phyloP scores from a whole-genome alignment of 2,113 vertebrate genomes.

The Vulpes ferrilata region DNA sequence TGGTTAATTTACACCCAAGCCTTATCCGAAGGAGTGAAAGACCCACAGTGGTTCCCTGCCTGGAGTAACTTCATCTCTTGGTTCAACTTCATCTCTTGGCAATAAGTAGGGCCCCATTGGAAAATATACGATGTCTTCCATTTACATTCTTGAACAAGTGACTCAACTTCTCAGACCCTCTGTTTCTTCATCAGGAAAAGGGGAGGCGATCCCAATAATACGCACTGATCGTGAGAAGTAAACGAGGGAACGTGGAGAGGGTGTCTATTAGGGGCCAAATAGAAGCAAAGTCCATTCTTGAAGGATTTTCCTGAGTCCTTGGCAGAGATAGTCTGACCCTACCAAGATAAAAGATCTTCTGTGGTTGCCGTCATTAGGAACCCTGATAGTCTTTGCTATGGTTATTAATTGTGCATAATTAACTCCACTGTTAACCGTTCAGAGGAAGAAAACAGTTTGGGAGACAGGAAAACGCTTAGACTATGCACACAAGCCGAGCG shows the following conservation, averaged over 20 bases:
- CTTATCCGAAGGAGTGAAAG: not conserved
- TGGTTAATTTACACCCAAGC: not conserved
- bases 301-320: not conserved
- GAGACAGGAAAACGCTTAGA: not conserved
- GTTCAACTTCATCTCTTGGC: not conserved
- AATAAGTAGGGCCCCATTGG: not conserved
- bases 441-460: not conserved
- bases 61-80: not conserved
- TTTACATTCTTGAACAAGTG: not conserved
- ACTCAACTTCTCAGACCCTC: not conserved
- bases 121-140: not conserved
- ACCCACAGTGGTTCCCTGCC: not conserved
- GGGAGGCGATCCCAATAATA: not conserved
- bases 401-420: slow-evolving; percentile 61
- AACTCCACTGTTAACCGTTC: slow-evolving; percentile 40
- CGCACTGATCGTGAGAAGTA: not conserved
- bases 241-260: rapidly evolving
- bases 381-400: slow-evolving; percentile 6
- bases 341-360: not conserved
- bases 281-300: not conserved
- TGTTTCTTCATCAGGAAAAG: not conserved
- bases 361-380: not conserved
- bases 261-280: not conserved
- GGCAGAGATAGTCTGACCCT: not conserved
- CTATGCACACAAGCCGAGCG: not conserved